Base-by-base conservation (phyloP, 64 coral and sea anemone species). In the Montipora foliosa region DNA sequence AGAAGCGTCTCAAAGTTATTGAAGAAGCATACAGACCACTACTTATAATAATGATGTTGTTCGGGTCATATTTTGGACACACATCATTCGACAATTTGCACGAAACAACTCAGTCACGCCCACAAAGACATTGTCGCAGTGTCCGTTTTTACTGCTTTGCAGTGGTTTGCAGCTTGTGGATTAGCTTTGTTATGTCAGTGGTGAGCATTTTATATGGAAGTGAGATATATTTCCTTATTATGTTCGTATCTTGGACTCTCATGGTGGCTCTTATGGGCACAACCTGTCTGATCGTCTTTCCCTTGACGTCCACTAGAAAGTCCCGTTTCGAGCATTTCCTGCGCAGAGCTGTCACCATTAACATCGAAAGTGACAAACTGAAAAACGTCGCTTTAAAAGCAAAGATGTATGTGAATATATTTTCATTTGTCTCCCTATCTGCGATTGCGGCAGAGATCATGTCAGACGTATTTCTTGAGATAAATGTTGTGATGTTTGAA, bases 21-120 rank as follows among this genome's bases (percentile, higher is more conserved):
- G 81, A 84, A 17, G 61, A 67, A 68, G 47, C 48, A 48, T 84
- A 84, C 81, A 67, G 61, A 47, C 81, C 81, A 5, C 29, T 47
- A 37, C 61, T 84, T 19, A 68, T 16, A 49, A 4, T 68, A 2
- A 84, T 84, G 81, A 67, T 14, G 60, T 47, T 47, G 2, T 68
- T 48, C 10, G 81, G 81, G 17, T 11, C 44, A 48, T 84, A 84
- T 16, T 49, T 84, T 47, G 81, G 61, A 19, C 22, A 69, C n/a
- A 45, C 10, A 48, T 3, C 25, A 47, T 68, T 68, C 14, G 60
- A 68, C 3, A 12, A 10, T n/a, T 61, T 84, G 14, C 0, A 14
- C 5, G 61, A 64, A 3, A 64, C 61, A 7, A n/a, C 81, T 67
- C 37, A 37, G 37, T 13, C 12, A 68, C 37, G 5, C 19, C 17